Evolutionary conservation across 2,113 vertebrate species (phyloP).

Genomic region (Oreochromis tanganicae): DNA sequence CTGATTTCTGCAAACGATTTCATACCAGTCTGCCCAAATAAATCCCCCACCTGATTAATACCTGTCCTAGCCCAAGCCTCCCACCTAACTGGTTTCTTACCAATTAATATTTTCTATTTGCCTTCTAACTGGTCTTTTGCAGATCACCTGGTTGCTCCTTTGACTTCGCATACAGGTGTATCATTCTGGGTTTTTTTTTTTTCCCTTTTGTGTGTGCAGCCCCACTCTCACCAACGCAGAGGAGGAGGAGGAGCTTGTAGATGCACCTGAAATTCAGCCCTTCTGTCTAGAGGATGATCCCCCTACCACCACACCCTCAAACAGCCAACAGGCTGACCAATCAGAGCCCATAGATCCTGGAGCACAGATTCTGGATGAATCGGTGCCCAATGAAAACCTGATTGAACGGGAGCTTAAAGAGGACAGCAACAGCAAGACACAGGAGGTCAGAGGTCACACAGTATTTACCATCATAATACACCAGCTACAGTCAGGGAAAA

Average conservation of each 20-base stretch:
- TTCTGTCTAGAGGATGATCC: slow-evolving; percentile 59
- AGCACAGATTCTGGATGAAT: not conserved
- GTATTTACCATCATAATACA: not conserved
- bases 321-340: not conserved
- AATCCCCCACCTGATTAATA: too few relatives aligned
- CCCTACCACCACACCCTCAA: not conserved
- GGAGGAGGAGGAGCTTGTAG: not conserved
- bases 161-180: not conserved
- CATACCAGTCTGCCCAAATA: too few relatives aligned
- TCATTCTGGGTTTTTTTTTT: not conserved
- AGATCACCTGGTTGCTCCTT: not conserved
- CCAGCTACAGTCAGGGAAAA: not conserved
- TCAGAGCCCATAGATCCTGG: not conserved
- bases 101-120: too few relatives aligned
- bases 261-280: slow-evolving; percentile 24
- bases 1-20: too few relatives aligned
- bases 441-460: slow-evolving; percentile 38
- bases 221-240: not conserved
- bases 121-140: not conserved
- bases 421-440: slow-evolving; percentile 27
- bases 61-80: too few relatives aligned
- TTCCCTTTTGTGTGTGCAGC: not conserved
- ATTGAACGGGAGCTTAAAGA: not conserved
- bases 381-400: not conserved
- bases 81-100: too few relatives aligned